Percentiles rank a stretch among this genome's conserved stretches.
Evolutionary conservation across 2,797 vertebrate genomes (phyloP).

Genomic region (Cyprinodon diabolis): DNA sequence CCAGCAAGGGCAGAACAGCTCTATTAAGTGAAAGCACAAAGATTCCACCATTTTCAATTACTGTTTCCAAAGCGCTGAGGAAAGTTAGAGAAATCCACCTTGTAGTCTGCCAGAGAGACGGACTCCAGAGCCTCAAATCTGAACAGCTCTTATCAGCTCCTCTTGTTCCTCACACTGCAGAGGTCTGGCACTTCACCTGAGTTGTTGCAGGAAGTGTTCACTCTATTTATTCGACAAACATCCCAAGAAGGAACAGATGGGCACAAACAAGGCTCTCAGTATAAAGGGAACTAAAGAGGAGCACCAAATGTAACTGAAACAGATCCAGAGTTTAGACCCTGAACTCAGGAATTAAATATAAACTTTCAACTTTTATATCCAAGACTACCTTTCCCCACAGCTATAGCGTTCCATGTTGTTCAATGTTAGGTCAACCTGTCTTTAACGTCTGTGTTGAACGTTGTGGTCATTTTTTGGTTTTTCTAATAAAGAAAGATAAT

Average conservation of each 20-base stretch:
- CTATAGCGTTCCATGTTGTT: neutral
- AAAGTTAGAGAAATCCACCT: conserved; percentile 59
- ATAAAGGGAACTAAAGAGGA: conserved; percentile 25
- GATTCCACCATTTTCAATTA: conserved; percentile 74
- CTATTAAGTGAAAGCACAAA: conserved; percentile 74
- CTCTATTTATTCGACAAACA: conserved; percentile 67
- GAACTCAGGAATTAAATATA: conserved; percentile 11
- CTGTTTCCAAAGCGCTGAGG: conserved; percentile 48
- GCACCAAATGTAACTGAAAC: neutral
- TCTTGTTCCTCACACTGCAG: conserved; percentile 54
- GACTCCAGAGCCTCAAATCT: conserved; percentile 57
- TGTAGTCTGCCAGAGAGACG: conserved; percentile 53
- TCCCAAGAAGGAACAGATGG: conserved; percentile 39
- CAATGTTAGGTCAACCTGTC: neutral
- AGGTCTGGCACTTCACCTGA: conserved; percentile 41
- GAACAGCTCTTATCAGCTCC: conserved; percentile 62
- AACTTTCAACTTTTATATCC: neutral
- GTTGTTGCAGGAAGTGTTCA: conserved; percentile 61
- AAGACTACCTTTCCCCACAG: neutral
- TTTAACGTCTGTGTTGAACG: neutral
- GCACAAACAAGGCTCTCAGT: conserved; percentile 48
- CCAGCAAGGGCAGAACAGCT: conserved; percentile 67
- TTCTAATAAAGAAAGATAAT: neutral
- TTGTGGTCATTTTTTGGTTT: neutral
- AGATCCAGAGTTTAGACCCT: conserved; percentile 4